A percentile compares a stretch with the other conserved stretches of the same genome.
Conservation (phyloP, 2,113 vertebrate genomes). For the Carassius carassius region DNA sequence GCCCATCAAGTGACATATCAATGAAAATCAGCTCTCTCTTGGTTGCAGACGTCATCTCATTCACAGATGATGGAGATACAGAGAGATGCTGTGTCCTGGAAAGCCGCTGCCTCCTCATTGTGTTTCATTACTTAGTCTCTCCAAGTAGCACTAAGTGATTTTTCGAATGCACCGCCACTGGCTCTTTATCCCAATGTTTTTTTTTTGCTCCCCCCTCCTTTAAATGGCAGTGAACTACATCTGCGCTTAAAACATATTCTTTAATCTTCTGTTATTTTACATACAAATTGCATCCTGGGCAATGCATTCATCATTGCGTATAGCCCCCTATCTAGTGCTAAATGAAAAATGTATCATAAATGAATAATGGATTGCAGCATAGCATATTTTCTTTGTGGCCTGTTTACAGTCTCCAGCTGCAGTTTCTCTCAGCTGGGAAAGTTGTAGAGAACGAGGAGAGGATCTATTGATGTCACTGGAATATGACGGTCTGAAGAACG, state of each 20-base stretch:
- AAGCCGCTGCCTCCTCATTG: constrained; percentile 55
- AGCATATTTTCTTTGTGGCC: constrained; percentile 76
- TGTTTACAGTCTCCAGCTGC: constrained; percentile 70
- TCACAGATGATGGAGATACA: constrained; percentile 61
- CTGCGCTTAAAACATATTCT: constrained; percentile 82
- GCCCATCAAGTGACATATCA: constrained; percentile 63
- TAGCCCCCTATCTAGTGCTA: constrained; percentile 75
- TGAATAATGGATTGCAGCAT: constrained; percentile 79
- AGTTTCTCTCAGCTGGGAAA: constrained; percentile 51
- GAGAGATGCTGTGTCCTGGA: constrained; percentile 43
- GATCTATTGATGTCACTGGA: constrained; percentile 28
- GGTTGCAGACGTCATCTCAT: constrained; percentile 57
- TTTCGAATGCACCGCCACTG: constrained; percentile 68
- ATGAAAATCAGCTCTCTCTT: constrained; percentile 65
- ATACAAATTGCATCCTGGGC: constrained; percentile 82
- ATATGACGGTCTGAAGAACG: constrained; percentile 32
- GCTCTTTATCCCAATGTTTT: constrained; percentile 66
- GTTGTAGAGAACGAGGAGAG: constrained; percentile 1
- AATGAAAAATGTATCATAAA: constrained; percentile 82
- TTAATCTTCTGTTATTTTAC: constrained; percentile 84
- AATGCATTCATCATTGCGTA: constrained; percentile 80
- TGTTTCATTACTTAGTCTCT: constrained; percentile 65
- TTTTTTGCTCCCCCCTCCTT: constrained; percentile 49
- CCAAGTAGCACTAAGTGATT: constrained; percentile 75
- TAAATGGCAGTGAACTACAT: constrained; percentile 77